Evolutionary conservation across 2,113 vertebrate genomes (phyloP).

Genomic region (Silurus glanis): DNA sequence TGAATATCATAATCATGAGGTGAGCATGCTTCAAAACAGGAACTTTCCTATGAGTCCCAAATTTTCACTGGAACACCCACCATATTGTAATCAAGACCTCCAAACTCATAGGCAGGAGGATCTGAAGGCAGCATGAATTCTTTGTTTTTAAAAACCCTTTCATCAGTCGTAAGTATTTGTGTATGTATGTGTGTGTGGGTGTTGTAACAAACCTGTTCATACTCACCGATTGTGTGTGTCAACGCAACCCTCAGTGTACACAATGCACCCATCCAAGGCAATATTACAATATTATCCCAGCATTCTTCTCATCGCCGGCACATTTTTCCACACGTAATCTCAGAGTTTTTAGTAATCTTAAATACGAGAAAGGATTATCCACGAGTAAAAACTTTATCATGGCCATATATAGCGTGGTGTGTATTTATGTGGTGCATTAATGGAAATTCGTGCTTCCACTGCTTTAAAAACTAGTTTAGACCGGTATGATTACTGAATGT

Average conservation of each 20-base stretch:
- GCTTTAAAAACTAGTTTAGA: conserved; percentile 67
- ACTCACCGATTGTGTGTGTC: conserved; percentile 39
- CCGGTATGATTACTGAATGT: conserved; percentile 64
- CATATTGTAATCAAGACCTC: not conserved
- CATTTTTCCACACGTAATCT: conserved; percentile 21
- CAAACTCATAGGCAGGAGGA: not conserved
- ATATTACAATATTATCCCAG: conserved; percentile 14
- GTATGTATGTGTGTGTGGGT: conserved; percentile 54
- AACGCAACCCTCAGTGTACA: conserved; percentile 24
- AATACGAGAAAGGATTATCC: conserved; percentile 56
- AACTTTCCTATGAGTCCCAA: not conserved
- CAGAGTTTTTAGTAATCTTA: conserved; percentile 51
- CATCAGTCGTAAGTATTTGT: conserved; percentile 26
- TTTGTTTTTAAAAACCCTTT: conserved; percentile 38
- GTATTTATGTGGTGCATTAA: conserved; percentile 72
- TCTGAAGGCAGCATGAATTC: conserved; percentile 19
- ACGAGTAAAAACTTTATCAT: conserved; percentile 60
- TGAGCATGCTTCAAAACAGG: not conserved
- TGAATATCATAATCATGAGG: not conserved
- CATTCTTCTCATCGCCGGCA: conserved; percentile 9
- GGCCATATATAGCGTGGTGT: conserved; percentile 60
- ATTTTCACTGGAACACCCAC: not conserved
- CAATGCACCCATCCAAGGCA: conserved; percentile 37
- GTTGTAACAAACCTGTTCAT: conserved; percentile 51
- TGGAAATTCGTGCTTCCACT: conserved; percentile 64